Percentiles rank a stretch among this genome's conserved stretches.
These are phyloP conservation scores for Scaptomyza tumidula DNA, from an alignment of 2,888 invertebrate genomes.

Conservation along the genomic window DNA sequence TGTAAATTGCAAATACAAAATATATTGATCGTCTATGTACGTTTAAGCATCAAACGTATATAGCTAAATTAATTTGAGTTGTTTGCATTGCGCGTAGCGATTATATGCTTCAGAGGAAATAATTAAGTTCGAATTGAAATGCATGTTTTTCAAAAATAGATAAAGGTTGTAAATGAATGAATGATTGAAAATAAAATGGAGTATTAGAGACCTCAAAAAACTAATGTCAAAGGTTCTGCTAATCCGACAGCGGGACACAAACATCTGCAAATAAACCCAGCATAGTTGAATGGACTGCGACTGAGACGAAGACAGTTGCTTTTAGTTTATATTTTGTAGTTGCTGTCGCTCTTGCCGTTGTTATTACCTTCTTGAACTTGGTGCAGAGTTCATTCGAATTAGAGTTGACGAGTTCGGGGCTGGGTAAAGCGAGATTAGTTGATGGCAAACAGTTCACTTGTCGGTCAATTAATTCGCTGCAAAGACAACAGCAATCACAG, in stretches of 20 bases:
- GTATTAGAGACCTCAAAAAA: too few species aligned
- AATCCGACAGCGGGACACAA: slow-evolving; percentile 23
- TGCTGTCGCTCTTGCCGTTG: slow-evolving; percentile 21
- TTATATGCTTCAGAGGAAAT: slow-evolving; percentile 10
- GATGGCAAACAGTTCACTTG: slow-evolving; percentile 30
- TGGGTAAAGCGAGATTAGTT: background rate
- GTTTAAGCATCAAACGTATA: background rate
- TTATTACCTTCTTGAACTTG: slow-evolving; percentile 61
- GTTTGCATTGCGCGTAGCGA: slow-evolving; percentile 2
- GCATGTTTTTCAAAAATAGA: background rate
- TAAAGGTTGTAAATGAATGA: background rate
- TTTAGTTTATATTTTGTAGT: slow-evolving; percentile 20
- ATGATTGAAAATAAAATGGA: too few species aligned
- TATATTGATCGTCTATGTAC: background rate
- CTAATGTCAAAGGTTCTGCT: slow-evolving; percentile 8
- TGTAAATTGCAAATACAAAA: background rate
- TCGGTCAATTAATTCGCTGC: slow-evolving; percentile 65
- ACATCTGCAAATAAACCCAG: slow-evolving; percentile 54
- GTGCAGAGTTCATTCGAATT: slow-evolving; percentile 60
- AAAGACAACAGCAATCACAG: slow-evolving; percentile 34
- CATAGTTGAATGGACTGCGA: slow-evolving; percentile 66
- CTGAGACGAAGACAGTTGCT: slow-evolving; percentile 17
- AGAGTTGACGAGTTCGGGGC: slow-evolving; percentile 39
- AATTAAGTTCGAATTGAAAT: background rate
- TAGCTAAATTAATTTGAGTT: slow-evolving; percentile 2